Conservation (phyloP, 1,140 invertebrate genomes). For the Cardiocondyla obscurior region DNA sequence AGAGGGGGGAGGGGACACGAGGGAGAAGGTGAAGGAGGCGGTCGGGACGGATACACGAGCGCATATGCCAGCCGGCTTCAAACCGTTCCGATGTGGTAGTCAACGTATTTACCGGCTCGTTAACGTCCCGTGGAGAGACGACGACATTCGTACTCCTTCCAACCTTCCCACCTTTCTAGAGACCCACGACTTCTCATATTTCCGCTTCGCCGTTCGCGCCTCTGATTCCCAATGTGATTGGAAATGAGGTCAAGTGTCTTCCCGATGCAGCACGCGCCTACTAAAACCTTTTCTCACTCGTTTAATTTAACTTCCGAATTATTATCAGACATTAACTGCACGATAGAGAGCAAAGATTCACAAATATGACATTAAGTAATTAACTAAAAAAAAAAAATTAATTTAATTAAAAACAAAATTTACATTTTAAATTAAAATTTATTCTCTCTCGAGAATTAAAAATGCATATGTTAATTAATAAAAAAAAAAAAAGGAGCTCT, state of each 20-base stretch:
- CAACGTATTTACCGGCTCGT: conserved; percentile 85
- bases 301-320: conserved; percentile 21
- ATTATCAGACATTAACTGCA: not conserved
- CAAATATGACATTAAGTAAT: not conserved
- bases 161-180: conserved; percentile 25
- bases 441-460: no score
- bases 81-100: conserved; percentile 79
- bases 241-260: conserved; percentile 37
- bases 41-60: conserved; percentile 45
- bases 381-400: no score
- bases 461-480: no score
- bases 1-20: not conserved
- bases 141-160: conserved; percentile 48
- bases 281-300: not conserved
- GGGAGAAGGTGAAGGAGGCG: conserved; percentile 35
- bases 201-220: conserved; percentile 65
- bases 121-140: conserved; percentile 82
- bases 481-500: not conserved
- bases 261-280: not conserved
- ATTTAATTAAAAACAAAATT: no score
- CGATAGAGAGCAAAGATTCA: not conserved
- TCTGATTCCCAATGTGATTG: conserved; percentile 57
- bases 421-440: no score
- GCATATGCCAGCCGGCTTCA: conserved; percentile 65
- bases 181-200: conserved; percentile 60